A percentile compares a stretch with the other conserved stretches of the same genome.
These are phyloP conservation scores for Scomberomorus guttatus DNA, from an alignment of 2,797 vertebrate genomes.

Conservation along the genomic window DNA sequence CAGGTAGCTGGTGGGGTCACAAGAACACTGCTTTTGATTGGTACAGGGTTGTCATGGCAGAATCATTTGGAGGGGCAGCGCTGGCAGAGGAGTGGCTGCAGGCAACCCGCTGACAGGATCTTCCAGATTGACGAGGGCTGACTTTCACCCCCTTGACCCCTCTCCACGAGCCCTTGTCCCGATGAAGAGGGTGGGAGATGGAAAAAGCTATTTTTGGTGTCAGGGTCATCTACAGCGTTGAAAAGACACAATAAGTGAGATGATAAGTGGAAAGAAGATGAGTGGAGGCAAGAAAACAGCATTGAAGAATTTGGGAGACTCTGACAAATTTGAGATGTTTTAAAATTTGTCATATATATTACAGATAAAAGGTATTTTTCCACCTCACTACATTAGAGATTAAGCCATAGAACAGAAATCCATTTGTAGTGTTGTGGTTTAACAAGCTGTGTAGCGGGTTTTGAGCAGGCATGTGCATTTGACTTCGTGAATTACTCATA, in stretches of 20 bases:
- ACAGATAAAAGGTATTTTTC: not conserved
- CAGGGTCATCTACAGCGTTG: slow-evolving; percentile 36
- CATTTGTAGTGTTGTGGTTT: slow-evolving; percentile 22
- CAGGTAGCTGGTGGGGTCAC: slow-evolving; percentile 67
- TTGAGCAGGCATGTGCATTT: slow-evolving; percentile 50
- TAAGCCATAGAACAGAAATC: slow-evolving; percentile 2
- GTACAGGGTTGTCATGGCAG: slow-evolving; percentile 64
- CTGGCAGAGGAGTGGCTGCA: slow-evolving; percentile 52
- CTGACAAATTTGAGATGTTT: not conserved
- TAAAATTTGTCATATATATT: not conserved
- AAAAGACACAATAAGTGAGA: slow-evolving; percentile 47
- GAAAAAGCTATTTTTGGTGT: slow-evolving; percentile 67
- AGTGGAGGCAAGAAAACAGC: not conserved
- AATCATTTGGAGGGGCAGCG: slow-evolving; percentile 64
- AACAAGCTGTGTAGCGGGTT: slow-evolving; percentile 17
- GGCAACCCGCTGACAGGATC: slow-evolving; percentile 65
- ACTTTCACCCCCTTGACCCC: slow-evolving; percentile 67
- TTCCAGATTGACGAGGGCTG: slow-evolving; percentile 67
- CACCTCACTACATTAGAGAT: not conserved
- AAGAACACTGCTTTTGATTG: slow-evolving; percentile 69
- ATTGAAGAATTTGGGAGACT: not conserved
- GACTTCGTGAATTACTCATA: slow-evolving; percentile 66
- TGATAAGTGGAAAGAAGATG: slow-evolving; percentile 17
- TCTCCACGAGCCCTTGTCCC: slow-evolving; percentile 55
- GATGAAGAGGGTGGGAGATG: slow-evolving; percentile 39